Base-by-base conservation (phyloP, 2,888 invertebrate species). In the Dyspetes luteomarginatus region DNA sequence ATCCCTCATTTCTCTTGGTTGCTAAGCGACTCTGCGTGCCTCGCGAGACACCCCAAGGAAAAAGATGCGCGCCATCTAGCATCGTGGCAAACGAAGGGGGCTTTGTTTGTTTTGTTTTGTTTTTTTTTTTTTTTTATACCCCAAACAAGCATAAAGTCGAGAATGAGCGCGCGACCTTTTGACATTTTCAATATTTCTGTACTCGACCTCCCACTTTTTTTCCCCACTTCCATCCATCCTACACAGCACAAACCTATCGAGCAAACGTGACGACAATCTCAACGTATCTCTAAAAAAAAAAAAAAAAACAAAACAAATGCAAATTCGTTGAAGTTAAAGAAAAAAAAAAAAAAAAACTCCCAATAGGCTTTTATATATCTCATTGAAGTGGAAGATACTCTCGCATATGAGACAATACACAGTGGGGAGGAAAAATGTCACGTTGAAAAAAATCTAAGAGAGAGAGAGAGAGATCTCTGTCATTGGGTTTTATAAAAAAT, bases 101-200 rank as follows among this genome's bases (percentile, higher is more conserved):
- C n/a, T n/a, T n/a, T n/a, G n/a, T n/a, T n/a, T n/a, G n/a, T n/a
- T n/a, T n/a, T n/a, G n/a, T n/a, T n/a, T n/a, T n/a, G n/a, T n/a
- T n/a, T n/a, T 36, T 12, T 36, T 36, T 36, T 9, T 7, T 9
- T n/a, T 5, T 17, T 17, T 48, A 4, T 5, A 48, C 19, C 36
- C 36, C 36, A 5, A 17, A 17, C 48, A 2, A 48, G 17, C 48
- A 15, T 5, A 36, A 5, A 17, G n/a, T n/a, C 48, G 15, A 48
- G n/a, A 48, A 19, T 15, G 19, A 84, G 82, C 82, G 84, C 84
- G 85, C 82, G 84, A 89, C 88, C 88, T 88, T 88, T 89, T 88
- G 88, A 89, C 89, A 88, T 89, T 89, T 89, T 85, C 75, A 89
- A 86, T 83, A 85, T 82, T 30, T 73, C 48, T 36, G 24, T 22